phyloP scores from a whole-genome alignment of 2,797 vertebrate species.

The Apogon hyalosoma region DNA sequence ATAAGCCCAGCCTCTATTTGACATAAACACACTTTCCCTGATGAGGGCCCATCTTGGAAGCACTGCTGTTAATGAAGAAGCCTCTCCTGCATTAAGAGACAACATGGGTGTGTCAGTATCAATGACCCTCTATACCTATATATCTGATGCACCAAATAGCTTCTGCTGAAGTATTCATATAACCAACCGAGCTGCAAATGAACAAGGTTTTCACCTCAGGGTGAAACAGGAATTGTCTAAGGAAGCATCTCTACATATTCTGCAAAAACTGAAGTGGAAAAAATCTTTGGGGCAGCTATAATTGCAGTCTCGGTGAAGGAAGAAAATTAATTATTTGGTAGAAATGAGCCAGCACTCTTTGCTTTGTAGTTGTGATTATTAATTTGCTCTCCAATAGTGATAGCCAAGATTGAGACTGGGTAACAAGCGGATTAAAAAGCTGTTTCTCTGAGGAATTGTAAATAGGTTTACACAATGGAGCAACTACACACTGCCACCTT shows the following conservation, averaged over 20 bases:
- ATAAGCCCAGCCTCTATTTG: slow-evolving; percentile 61
- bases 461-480: slow-evolving; percentile 48
- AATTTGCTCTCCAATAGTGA: slow-evolving; percentile 62
- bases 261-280: slow-evolving; percentile 54
- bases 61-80: slow-evolving; percentile 80
- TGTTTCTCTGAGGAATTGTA: slow-evolving; percentile 51
- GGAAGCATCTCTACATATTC: slow-evolving; percentile 39
- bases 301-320: slow-evolving; percentile 59
- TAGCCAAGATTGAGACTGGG: slow-evolving; percentile 33
- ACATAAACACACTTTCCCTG: slow-evolving; percentile 81
- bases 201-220: slow-evolving; percentile 24
- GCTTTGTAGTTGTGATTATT: slow-evolving; percentile 71
- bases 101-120: slow-evolving; percentile 40
- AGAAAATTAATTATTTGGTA: slow-evolving; percentile 73
- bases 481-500: slow-evolving; percentile 27
- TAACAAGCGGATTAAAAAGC: slow-evolving; percentile 56
- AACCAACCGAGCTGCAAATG: slow-evolving; percentile 38
- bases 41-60: slow-evolving; percentile 72
- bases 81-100: slow-evolving; percentile 65
- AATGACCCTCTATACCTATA: slow-evolving; percentile 32
- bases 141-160: slow-evolving; percentile 23
- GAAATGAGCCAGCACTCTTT: slow-evolving; percentile 52
- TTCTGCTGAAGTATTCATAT: slow-evolving; percentile 31
- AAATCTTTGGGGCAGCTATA: slow-evolving; percentile 54
- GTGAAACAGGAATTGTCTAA: slow-evolving; percentile 20